Evolutionary conservation across 2,888 invertebrate species (phyloP).

Genomic region (Drosophila cognata): DNA sequence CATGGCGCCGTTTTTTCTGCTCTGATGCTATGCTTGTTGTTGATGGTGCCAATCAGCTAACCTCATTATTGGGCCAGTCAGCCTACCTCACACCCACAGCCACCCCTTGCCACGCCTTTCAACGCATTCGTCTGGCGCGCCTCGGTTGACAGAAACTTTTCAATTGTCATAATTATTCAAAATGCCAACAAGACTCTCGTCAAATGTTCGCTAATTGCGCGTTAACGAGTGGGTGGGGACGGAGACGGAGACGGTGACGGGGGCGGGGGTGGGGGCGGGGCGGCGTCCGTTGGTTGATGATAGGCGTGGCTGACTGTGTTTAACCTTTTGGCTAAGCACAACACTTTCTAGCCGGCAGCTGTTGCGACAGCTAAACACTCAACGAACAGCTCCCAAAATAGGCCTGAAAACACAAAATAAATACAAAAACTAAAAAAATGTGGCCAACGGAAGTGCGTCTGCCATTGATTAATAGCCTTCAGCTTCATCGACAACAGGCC

Average conservation of each 20-base stretch:
- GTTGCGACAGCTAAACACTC: conserved; percentile 5
- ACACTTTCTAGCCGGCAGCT: conserved; percentile 31
- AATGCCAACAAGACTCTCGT: conserved; percentile 59
- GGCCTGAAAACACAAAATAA: conserved; percentile 15
- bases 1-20: conserved; percentile 24
- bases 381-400: conserved; percentile 29
- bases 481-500: conserved; percentile 43
- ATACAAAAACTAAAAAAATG: conserved; percentile 17
- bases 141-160: conserved; percentile 67
- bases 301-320: conserved; percentile 38
- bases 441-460: conserved; percentile 52
- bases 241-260: too few species aligned
- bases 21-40: conserved; percentile 11
- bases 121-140: not conserved
- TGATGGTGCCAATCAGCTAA: conserved; percentile 53
- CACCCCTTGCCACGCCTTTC: not conserved
- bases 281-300: not conserved
- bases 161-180: conserved; percentile 78
- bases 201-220: conserved; percentile 56
- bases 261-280: too few species aligned
- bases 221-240: conserved; percentile 1
- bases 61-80: conserved; percentile 46
- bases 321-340: conserved; percentile 48
- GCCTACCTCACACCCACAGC: not conserved
- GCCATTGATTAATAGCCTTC: conserved; percentile 80